phyloP scores from a whole-genome alignment of 2,113 vertebrate species.

The Sigmodon hispidus region DNA sequence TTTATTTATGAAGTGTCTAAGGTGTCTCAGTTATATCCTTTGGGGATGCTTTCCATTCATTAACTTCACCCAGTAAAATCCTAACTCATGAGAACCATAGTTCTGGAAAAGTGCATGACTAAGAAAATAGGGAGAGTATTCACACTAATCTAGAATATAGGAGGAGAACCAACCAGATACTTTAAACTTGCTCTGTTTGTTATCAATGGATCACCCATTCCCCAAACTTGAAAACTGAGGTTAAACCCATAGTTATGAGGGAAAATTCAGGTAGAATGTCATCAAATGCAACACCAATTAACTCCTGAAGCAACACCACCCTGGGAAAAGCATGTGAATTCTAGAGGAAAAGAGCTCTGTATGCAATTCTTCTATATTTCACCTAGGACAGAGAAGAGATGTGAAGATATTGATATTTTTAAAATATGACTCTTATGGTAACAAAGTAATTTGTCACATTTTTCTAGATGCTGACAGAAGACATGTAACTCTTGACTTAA shows the following conservation, averaged over 20 bases:
- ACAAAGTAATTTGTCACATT: constrained; percentile 29
- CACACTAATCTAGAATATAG: not conserved
- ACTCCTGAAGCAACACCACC: not conserved
- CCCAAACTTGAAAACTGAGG: constrained; percentile 52
- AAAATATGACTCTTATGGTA: constrained; percentile 8
- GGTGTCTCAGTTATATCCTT: not conserved
- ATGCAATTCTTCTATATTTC: not conserved
- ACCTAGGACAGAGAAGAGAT: constrained; percentile 13
- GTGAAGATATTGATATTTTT: constrained; percentile 21
- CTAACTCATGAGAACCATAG: constrained; percentile 20
- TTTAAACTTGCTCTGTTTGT: constrained; percentile 45
- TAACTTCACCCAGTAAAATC: constrained; percentile 42
- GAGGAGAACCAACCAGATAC: not conserved
- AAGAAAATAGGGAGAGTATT: constrained; percentile 29
- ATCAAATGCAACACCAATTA: not conserved
- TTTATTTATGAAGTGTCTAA: constrained; percentile 57
- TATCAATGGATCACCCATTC: not conserved
- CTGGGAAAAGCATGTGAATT: not conserved
- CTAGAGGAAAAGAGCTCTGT: not conserved
- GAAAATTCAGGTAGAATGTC: not conserved
- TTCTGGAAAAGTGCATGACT: constrained; percentile 8
- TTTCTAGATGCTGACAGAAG: constrained; percentile 38
- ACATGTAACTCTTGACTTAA: constrained; percentile 23
- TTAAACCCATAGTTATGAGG: not conserved
- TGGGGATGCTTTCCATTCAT: not conserved